Conservation (phyloP, 2,888 invertebrate species). For the Phasia obesa region DNA sequence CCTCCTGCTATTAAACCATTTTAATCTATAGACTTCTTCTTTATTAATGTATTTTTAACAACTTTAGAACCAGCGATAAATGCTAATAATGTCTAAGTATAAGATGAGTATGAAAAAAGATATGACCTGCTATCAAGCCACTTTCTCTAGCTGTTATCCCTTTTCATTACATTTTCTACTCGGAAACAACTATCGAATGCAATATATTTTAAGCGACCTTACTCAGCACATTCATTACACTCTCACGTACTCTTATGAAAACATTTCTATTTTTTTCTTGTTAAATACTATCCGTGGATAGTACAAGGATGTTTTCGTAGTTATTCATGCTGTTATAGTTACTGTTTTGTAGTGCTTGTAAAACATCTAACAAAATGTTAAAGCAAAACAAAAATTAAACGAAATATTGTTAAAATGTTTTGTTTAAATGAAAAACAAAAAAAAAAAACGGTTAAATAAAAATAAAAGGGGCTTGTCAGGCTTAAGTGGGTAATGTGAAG, state of each 20-base stretch:
- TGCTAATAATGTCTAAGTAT: background rate
- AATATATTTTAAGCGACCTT: constrained; percentile 51
- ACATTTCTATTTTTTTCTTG: background rate
- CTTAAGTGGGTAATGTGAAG: constrained; percentile 45
- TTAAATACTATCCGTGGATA: constrained; percentile 43
- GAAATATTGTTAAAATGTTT: constrained; percentile 26
- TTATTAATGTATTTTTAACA: too few relatives aligned
- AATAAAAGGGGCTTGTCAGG: constrained; percentile 27
- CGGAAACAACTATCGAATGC: constrained; percentile 49
- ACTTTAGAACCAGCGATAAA: too few relatives aligned
- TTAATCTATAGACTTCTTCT: too few relatives aligned
- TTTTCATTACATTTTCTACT: constrained; percentile 26
- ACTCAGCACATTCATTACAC: constrained; percentile 17
- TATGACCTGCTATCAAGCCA: constrained; percentile 53
- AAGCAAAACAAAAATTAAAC: background rate
- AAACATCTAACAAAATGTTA: background rate
- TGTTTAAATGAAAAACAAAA: constrained; percentile 12
- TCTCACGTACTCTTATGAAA: background rate
- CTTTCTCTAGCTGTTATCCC: constrained; percentile 51
- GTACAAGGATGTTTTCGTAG: constrained; percentile 1
- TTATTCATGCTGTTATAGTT: constrained; percentile 1
- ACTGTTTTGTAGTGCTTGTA: constrained; percentile 8
- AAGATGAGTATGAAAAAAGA: constrained; percentile 35
- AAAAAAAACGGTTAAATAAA: too few relatives aligned
- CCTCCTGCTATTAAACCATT: too few relatives aligned